phyloP scores from a whole-genome alignment of 2,113 vertebrate species.

The Spizaetus ornatus region DNA sequence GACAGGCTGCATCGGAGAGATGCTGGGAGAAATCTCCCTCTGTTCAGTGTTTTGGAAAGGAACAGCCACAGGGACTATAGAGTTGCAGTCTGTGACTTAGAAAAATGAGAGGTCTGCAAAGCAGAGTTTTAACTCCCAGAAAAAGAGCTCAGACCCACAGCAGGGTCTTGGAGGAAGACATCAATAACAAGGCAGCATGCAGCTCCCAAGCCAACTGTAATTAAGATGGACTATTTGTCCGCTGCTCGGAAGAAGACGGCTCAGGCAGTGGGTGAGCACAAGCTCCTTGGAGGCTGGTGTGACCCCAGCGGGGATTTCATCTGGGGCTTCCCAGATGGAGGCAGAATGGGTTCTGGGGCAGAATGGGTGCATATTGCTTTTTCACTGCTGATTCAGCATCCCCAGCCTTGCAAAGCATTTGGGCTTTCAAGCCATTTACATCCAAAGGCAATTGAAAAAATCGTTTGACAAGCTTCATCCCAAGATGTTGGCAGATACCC shows the following conservation, averaged over 20 bases:
- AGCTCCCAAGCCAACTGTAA: neutral
- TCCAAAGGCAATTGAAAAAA: neutral
- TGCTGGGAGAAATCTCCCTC: neutral
- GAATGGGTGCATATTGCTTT: neutral
- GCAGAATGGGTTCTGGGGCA: neutral
- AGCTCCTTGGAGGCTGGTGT: neutral
- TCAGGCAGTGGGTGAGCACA: neutral
- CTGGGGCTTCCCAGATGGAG: neutral
- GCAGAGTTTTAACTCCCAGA: neutral
- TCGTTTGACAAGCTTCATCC: conserved; percentile 27
- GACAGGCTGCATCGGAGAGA: neutral
- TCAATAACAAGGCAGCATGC: neutral
- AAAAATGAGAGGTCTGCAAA: neutral
- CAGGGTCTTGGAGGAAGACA: neutral
- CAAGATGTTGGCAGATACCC: conserved; percentile 2
- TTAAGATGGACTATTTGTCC: neutral
- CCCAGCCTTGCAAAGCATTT: neutral
- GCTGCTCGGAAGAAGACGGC: neutral
- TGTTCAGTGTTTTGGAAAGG: neutral
- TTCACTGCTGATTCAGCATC: neutral
- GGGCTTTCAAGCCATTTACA: neutral
- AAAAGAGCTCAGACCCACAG: neutral
- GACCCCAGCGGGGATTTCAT: neutral
- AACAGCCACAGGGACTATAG: neutral
- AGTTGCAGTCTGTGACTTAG: neutral